phyloP scores from a whole-genome alignment of 2,888 invertebrate genomes.

The Stenichneumon culpator region DNA sequence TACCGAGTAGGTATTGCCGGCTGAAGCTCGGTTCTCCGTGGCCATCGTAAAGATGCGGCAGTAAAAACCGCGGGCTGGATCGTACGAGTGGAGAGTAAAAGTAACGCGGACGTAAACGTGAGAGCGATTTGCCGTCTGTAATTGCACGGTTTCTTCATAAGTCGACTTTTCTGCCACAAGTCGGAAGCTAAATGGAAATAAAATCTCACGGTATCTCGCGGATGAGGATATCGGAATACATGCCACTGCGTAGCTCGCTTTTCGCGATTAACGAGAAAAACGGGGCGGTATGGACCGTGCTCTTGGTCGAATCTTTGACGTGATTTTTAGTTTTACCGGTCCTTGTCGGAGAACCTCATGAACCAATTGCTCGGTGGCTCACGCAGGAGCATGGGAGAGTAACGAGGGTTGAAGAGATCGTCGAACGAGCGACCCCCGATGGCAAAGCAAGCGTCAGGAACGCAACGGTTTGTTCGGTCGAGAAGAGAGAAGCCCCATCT shows the following conservation, averaged over 20 bases:
- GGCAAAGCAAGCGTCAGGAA: constrained; percentile 43
- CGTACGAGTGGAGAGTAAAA: neutral
- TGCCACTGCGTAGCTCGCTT: neutral
- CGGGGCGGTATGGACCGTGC: neutral
- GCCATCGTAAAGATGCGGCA: constrained; percentile 55
- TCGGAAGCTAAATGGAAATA: constrained; percentile 7
- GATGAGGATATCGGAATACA: neutral
- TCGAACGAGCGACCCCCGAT: constrained; percentile 23
- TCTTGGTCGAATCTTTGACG: neutral
- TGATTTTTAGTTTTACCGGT: neutral
- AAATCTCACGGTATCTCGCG: neutral
- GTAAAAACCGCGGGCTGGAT: constrained; percentile 49
- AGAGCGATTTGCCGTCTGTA: constrained; percentile 35
- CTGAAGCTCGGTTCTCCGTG: constrained; percentile 3
- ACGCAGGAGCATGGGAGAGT: neutral
- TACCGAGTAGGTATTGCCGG: constrained; percentile 16
- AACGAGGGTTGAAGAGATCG: neutral
- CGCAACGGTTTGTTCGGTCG: constrained; percentile 40
- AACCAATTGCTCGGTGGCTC: neutral
- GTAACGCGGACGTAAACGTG: constrained; percentile 16
- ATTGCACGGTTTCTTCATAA: constrained; percentile 48
- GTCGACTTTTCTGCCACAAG: constrained; percentile 11
- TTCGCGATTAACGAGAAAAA: neutral
- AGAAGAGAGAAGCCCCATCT: constrained; percentile 42
- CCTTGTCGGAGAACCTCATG: neutral